These are phyloP conservation scores for Procambarus virginalis DNA, from an alignment of 1,140 invertebrate species.

Conservation along the genomic window DNA sequence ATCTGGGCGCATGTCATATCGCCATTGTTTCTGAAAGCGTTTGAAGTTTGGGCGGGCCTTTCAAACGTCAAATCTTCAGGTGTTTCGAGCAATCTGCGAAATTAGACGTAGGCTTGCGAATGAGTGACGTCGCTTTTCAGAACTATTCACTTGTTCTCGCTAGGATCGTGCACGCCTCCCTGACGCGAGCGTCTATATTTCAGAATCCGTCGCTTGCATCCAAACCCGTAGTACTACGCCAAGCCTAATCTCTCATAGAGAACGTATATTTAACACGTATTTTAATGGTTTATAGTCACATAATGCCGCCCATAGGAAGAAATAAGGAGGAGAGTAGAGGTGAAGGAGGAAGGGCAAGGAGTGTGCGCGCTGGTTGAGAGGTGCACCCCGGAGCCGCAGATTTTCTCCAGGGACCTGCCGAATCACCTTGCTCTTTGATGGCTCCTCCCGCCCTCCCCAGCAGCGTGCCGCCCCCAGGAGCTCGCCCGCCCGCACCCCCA, in stretches of 20 bases:
- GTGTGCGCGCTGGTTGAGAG: neutral
- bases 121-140: constrained; percentile 54
- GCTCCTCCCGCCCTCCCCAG: too few species aligned
- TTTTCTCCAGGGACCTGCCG: neutral
- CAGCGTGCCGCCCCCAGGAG: too few species aligned
- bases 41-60: constrained; percentile 53
- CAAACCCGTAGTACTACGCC: too few species aligned
- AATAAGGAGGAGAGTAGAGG: too few species aligned
- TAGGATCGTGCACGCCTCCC: neutral
- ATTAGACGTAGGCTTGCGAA: constrained; percentile 60
- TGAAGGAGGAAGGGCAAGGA: neutral
- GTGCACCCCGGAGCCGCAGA: neutral
- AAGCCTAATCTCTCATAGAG: too few species aligned
- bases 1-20: constrained; percentile 48
- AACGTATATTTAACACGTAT: too few species aligned
- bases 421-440: constrained; percentile 21
- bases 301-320: too few species aligned
- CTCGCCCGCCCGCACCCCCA: constrained; percentile 18
- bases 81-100: constrained; percentile 63
- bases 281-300: too few species aligned
- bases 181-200: neutral
- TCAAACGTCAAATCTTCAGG: constrained; percentile 62
- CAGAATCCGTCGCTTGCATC: constrained; percentile 3
- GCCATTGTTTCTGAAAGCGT: constrained; percentile 50
- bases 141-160: constrained; percentile 32